phyloP scores from a whole-genome alignment of 2,113 vertebrate species.

The Lagopus leucura region DNA sequence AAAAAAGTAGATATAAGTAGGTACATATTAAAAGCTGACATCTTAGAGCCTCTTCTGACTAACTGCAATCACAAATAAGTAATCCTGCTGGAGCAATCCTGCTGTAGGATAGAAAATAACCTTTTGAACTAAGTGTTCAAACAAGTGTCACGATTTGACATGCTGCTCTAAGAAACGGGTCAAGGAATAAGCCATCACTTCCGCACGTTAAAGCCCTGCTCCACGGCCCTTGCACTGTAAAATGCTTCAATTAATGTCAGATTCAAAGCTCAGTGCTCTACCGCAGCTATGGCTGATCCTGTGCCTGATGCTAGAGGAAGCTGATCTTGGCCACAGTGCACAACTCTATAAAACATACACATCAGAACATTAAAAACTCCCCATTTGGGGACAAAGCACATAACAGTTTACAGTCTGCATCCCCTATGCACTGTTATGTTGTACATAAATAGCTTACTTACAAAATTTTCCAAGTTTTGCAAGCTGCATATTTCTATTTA shows the following conservation, averaged over 20 bases:
- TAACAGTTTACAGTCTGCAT: neutral
- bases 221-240: neutral
- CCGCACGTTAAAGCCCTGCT: neutral
- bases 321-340: neutral
- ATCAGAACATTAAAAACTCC: neutral
- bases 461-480: neutral
- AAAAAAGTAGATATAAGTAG: neutral
- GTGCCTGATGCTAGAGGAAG: neutral
- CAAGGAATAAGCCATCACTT: neutral
- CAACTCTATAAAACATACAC: neutral
- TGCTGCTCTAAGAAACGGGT: neutral
- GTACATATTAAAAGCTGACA: neutral
- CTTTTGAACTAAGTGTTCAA: neutral
- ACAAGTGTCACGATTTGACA: neutral
- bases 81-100: neutral
- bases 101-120: neutral
- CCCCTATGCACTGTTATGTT: rapidly evolving
- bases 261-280: neutral
- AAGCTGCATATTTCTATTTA: neutral
- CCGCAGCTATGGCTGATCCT: neutral
- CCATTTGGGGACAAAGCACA: neutral
- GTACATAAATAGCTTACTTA: neutral
- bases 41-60: neutral
- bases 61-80: neutral
- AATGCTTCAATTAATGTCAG: neutral